A percentile compares a stretch with the other conserved stretches of the same genome.
These are phyloP conservation scores for Anoplolepis gracilipes DNA, from an alignment of 1,140 invertebrate genomes.

Conservation along the genomic window DNA sequence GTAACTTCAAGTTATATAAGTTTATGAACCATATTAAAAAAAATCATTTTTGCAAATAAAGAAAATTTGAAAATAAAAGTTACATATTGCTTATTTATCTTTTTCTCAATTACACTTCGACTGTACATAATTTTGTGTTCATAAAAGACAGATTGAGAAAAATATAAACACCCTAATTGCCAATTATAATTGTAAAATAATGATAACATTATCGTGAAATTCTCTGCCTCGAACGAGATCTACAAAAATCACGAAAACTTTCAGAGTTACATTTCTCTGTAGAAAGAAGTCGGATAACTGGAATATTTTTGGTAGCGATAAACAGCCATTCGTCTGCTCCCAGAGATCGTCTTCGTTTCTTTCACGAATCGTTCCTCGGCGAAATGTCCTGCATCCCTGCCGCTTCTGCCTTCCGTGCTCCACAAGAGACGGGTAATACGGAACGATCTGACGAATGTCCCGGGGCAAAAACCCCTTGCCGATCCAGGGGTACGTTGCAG, in stretches of 20 bases:
- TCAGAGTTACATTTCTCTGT: conserved; percentile 61
- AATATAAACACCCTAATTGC: background rate
- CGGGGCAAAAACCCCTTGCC: conserved; percentile 44
- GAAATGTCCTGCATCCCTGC: conserved; percentile 4
- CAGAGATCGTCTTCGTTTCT: conserved; percentile 55
- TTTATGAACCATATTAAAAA: background rate
- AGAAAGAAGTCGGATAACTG: conserved; percentile 51
- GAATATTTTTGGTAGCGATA: conserved; percentile 73
- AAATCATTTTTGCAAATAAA: background rate
- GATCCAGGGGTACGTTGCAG: conserved; percentile 54
- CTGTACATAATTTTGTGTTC: no score
- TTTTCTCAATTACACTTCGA: background rate
- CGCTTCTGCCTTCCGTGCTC: conserved; percentile 21
- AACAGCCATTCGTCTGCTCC: conserved; percentile 72
- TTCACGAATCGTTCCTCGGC: conserved; percentile 48
- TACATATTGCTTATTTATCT: background rate
- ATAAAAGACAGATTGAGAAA: background rate
- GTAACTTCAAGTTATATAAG: background rate
- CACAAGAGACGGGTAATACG: conserved; percentile 54
- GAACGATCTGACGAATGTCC: conserved; percentile 71
- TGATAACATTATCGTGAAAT: background rate
- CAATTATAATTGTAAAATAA: background rate
- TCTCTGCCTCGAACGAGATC: background rate
- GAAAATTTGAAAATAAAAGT: background rate
- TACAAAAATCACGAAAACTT: background rate